A percentile compares a stretch with the other conserved stretches of the same genome.
Conservation (phyloP, 2,113 vertebrate genomes). For the Synodontis membranacea region DNA sequence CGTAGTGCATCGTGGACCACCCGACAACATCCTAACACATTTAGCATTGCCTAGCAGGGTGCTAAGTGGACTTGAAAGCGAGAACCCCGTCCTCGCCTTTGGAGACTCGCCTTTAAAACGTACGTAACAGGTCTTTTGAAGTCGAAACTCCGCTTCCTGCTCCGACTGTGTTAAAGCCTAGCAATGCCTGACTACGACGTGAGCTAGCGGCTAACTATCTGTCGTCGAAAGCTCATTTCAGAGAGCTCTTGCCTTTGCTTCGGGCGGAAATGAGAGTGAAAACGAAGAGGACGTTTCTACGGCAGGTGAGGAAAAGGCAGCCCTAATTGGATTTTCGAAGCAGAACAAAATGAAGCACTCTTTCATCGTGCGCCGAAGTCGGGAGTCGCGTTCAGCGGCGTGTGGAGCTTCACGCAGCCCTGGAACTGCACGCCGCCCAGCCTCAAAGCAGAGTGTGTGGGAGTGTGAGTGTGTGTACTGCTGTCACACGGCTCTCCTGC, state of each 20-base stretch:
- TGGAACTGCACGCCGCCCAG: slow-evolving; percentile 20
- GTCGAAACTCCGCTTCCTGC: slow-evolving; percentile 12
- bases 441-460: slow-evolving; percentile 36
- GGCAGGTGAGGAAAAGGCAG: slow-evolving; percentile 31
- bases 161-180: neutral
- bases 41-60: neutral
- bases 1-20: neutral
- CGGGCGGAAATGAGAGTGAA: neutral
- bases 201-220: slow-evolving; percentile 18
- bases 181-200: neutral
- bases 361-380: slow-evolving; percentile 20
- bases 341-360: slow-evolving; percentile 37
- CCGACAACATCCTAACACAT: neutral
- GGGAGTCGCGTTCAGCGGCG: slow-evolving; percentile 33
- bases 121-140: slow-evolving; percentile 25
- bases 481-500: slow-evolving; percentile 41
- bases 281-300: neutral
- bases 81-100: neutral
- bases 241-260: neutral
- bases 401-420: slow-evolving; percentile 39
- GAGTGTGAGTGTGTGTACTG: slow-evolving; percentile 27
- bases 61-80: slow-evolving; percentile 33
- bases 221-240: neutral
- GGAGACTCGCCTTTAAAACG: slow-evolving; percentile 1
- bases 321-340: slow-evolving; percentile 51